phyloP scores from a whole-genome alignment of 2,888 invertebrate genomes.

The Monoplex corrugatus region DNA sequence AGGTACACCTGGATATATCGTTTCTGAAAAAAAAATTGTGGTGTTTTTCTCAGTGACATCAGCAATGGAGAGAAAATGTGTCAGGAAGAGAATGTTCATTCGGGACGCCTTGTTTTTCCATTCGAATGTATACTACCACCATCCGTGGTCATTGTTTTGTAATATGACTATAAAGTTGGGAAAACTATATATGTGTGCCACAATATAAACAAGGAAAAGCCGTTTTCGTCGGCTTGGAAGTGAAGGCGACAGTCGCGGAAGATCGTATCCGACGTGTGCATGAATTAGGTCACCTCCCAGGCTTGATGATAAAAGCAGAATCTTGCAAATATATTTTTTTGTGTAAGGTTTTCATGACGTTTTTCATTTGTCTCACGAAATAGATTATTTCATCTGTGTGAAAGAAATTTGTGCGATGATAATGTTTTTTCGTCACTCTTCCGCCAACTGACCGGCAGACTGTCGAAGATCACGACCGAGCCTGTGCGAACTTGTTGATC shows the following conservation, averaged over 20 bases:
- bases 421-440: slow-evolving; percentile 4
- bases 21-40: slow-evolving; percentile 45
- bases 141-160: background rate
- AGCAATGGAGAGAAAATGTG: slow-evolving; percentile 33
- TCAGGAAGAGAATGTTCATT: background rate
- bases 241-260: background rate
- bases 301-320: background rate
- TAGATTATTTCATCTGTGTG: background rate
- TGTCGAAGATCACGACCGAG: background rate
- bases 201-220: background rate
- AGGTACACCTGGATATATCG: background rate
- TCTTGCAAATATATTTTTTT: background rate
- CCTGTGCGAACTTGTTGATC: slow-evolving; percentile 46
- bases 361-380: background rate
- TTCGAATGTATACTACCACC: background rate
- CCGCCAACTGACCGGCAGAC: background rate
- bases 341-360: background rate
- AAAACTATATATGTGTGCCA: background rate
- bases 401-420: background rate
- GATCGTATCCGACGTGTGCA: slow-evolving; percentile 26
- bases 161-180: background rate
- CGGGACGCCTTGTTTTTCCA: background rate
- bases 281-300: slow-evolving; percentile 42
- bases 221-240: background rate
- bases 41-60: slow-evolving; percentile 37